Evolutionary conservation across 2,797 vertebrate species (phyloP), one percentile per base, ranked within the genome.

Genomic region (Chaetophractus vellerosus): DNA sequence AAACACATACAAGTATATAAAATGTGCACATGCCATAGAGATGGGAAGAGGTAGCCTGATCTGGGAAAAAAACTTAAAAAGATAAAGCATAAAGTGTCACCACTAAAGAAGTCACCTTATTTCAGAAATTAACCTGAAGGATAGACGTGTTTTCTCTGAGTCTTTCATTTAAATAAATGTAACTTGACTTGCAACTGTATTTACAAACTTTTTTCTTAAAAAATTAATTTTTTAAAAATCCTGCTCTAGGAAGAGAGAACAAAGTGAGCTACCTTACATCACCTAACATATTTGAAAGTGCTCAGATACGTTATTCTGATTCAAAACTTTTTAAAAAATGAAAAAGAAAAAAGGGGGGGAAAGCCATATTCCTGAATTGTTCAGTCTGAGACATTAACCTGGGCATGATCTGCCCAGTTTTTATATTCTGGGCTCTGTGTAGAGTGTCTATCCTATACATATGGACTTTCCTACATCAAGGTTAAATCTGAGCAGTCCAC

Each of bases 111-210:
- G 6, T 59, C 41, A 28, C 16, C 55, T 21, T 12, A 78, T 23
- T 93, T 96, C 55, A 92, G 94, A 94, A 97, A 93, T 6, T 5
- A n/a, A 92, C 52, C 71, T 92, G 23, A 80, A 21, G 0, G 1
- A 82, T 21, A 36, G 2, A 63, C 9, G 14, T 50, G 75, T 82
- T 57, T 66, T 59, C 6, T 38, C 38, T 88, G 75, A 92, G 15
- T 19, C 75, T 33, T 71, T 82, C 33, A 76, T 48, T 72, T 74
- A 66, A 93, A 72, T 95, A 68, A 24, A 8, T 84, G 4, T 50
- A 33, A 57, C n/a, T 31, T 64, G 63, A 88, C 71, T 50, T 89
- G 75, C 66, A 52, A 81, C 55, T 50, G 10, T 28, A 75, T 63
- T 50, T 79, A 41, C 24, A 81, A 86, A 81, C 59, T 59, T 69